phyloP scores from a whole-genome alignment of 2,113 vertebrate genomes.

The Megatriorchis doriae region DNA sequence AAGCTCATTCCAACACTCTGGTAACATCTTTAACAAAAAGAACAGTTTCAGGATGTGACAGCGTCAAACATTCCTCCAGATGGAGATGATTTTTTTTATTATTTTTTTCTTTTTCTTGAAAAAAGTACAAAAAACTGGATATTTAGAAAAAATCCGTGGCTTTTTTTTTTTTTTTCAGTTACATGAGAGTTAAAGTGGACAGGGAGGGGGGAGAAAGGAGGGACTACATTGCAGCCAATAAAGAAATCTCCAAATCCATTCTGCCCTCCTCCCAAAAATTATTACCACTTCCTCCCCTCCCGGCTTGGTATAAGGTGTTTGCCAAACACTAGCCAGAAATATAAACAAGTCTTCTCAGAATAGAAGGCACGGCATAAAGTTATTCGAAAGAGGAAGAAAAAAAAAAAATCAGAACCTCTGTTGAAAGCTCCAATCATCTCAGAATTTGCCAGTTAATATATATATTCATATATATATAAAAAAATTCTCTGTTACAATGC shows the following conservation, averaged over 20 bases:
- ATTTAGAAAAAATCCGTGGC: slow-evolving; percentile 65
- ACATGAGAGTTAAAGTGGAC: slow-evolving; percentile 63
- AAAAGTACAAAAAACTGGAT: slow-evolving; percentile 67
- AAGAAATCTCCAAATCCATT: slow-evolving; percentile 52
- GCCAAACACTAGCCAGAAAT: slow-evolving; percentile 70
- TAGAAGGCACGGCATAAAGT: slow-evolving; percentile 73
- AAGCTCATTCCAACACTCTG: slow-evolving; percentile 65
- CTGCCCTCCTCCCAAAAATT: slow-evolving; percentile 64
- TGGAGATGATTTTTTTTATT: background rate
- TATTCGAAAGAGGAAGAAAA: slow-evolving; percentile 52
- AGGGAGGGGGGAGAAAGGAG: slow-evolving; percentile 61
- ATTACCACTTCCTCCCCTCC: slow-evolving; percentile 66
- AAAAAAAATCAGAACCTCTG: slow-evolving; percentile 51
- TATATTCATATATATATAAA: slow-evolving; percentile 43
- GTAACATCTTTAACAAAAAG: slow-evolving; percentile 52
- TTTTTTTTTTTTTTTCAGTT: slow-evolving; percentile 51
- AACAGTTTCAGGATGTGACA: slow-evolving; percentile 63
- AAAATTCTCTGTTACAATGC: slow-evolving; percentile 37
- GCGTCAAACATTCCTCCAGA: slow-evolving; percentile 62
- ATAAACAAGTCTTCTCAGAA: slow-evolving; percentile 74
- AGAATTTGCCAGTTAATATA: slow-evolving; percentile 58
- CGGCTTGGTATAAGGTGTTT: slow-evolving; percentile 30
- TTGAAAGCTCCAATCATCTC: slow-evolving; percentile 58
- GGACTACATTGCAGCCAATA: slow-evolving; percentile 66
- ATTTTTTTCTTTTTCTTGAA: slow-evolving; percentile 51